Evolutionary conservation across 2,888 invertebrate genomes (phyloP), one percentile per base, ranked within the genome.

Genomic region (Eristalis tenax): DNA sequence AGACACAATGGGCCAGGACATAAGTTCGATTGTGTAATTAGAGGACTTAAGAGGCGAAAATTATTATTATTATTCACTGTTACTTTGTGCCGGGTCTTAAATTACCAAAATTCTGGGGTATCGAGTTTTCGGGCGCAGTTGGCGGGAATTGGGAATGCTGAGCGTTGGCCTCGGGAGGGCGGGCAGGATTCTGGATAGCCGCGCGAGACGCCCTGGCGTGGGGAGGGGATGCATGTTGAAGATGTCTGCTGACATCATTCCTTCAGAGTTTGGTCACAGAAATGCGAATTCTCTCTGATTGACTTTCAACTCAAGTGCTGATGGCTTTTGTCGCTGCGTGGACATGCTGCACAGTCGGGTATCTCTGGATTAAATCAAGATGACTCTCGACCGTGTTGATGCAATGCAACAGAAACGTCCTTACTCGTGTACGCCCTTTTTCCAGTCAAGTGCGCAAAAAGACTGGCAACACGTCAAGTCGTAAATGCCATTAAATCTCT

Each of bases 1-100:
- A 81, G 75, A 75, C 65, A 40, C 73, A 83, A 70, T 81, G 65
- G 70, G 68, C 35, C 32, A 63, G 84, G 84, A 85, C 84, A 82
- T 82, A 82, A 82, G 82, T 86, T 82, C 82, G 85, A 86, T 86
- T 82, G 85, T 78, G 85, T 86, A 86, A 86, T 86, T 86, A 86
- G 82, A 82, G 85, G 77, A 82, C 77, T 86, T 86, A 74, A 77
- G 85, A 82, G 85, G 85, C 82, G 85, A 86, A 86, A 86, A 86
- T 86, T 82, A 86, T 86, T 86, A 86, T 86, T 71, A 84, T 70
- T 78, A 70, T 78, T 86, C 85, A 78, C 85, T 86, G 82, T 78
- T 86, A 86, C 74, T 65, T 86, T 78, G 82, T 59, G 77, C 38
- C 38, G 68, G 64, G 73, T 81, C 81, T 85, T 82, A 77, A 82